Evolutionary conservation across 2,888 invertebrate species (phyloP), one percentile per base, ranked within the genome.

Genomic region (Lottia scabra): DNA sequence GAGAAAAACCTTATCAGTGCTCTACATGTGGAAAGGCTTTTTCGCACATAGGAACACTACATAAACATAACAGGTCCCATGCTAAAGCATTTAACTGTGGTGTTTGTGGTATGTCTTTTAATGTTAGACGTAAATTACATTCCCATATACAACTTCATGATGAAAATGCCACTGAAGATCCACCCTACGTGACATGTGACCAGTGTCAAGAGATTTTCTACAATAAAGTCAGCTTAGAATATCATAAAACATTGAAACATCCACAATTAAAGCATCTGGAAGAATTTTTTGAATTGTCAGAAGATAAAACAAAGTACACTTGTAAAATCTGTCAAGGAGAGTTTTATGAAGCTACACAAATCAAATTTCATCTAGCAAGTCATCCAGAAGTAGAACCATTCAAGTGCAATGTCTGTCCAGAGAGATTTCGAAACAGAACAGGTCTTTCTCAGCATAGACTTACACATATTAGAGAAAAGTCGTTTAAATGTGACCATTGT

Each of bases 1-100:
- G 30, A 23, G 30, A 27, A 30, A 64, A 64, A 26, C 64, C 64
- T 16, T 64, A 64, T 30, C 64, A 64, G 64, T 64, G 64, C 30
- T 16, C 19, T 26, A 64, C 2, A 16, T 64, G 64, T 30, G 30
- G 26, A 12, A 64, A 64, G 64, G 15, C 27, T 26, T 64, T 64
- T 30, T 27, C 26, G 0, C 64, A 27, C 8, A 64, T 27, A 30
- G 30, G 64, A 16, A 27, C 26, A 16, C 26, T 64, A 30, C 64
- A 26, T 15, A 26, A 64, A 26, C 64, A 64, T 26, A 30, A 64
- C 27, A 26, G 26, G 6, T 64, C 64, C 15, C 64, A 64, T 30
- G 16, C 64, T 30, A 16, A 26, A 16, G 64, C 27, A 16, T 27
- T 26, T 27, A 64, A 64, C 26, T 64, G 64, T 26, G 64, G 64